Evolutionary conservation across 2,113 vertebrate species (phyloP).

Genomic region (Vimba vimba): DNA sequence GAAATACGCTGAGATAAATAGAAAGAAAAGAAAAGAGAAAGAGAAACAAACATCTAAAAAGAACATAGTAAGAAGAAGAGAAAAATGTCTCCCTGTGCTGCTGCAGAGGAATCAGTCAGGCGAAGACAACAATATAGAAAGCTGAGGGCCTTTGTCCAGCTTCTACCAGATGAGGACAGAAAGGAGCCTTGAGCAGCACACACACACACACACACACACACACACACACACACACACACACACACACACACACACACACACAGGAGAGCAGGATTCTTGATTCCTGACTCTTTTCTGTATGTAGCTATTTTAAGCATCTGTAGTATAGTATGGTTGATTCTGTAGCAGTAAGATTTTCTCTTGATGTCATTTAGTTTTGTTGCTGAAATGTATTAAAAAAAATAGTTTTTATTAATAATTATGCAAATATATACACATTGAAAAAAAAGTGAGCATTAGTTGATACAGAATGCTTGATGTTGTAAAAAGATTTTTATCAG

Average conservation of each 20-base stretch:
- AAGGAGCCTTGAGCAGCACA: slow-evolving; percentile 19
- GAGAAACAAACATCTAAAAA: slow-evolving; percentile 13
- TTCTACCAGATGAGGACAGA: slow-evolving; percentile 6
- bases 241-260: neutral
- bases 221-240: neutral
- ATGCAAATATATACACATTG: neutral
- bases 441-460: neutral
- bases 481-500: neutral
- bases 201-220: too few species aligned
- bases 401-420: neutral
- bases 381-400: neutral
- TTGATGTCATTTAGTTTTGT: neutral
- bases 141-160: slow-evolving; percentile 13
- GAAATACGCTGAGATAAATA: neutral
- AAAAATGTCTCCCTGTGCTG: slow-evolving; percentile 15
- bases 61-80: neutral
- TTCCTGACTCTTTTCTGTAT: neutral
- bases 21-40: neutral
- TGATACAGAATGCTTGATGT: neutral
- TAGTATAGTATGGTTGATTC: neutral
- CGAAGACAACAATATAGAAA: slow-evolving; percentile 13
- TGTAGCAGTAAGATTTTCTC: neutral
- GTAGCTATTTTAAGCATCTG: slow-evolving; percentile 9
- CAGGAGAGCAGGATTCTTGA: neutral
- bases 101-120: slow-evolving; percentile 16